Percentiles rank a stretch among this genome's conserved stretches.
These are phyloP conservation scores for Choloepus didactylus DNA, from an alignment of 2,797 vertebrate genomes.

Conservation along the genomic window DNA sequence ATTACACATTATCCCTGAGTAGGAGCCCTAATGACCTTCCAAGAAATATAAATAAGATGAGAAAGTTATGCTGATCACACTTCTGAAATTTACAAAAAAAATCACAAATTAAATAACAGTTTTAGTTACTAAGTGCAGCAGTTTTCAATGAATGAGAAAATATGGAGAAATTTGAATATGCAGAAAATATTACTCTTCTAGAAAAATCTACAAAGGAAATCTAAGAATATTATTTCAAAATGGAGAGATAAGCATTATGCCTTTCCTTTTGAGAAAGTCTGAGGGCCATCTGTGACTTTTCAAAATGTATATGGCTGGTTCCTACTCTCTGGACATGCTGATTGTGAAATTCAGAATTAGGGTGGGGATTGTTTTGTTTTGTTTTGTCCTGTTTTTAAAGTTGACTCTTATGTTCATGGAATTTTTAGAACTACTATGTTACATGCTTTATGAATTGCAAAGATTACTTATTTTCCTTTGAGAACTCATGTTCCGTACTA, in stretches of 20 bases:
- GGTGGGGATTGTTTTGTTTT: neutral
- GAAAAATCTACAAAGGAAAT: slow-evolving; percentile 4
- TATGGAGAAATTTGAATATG: neutral
- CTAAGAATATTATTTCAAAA: neutral
- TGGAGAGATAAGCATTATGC: neutral
- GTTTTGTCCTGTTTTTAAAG: neutral
- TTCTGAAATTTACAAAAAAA: neutral
- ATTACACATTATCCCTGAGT: neutral
- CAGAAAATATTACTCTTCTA: neutral
- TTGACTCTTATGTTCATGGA: neutral
- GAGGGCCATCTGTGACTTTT: neutral
- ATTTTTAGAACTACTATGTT: slow-evolving; percentile 39
- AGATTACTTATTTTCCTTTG: neutral
- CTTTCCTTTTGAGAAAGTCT: neutral
- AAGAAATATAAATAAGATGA: slow-evolving; percentile 44
- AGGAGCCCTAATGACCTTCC: slow-evolving; percentile 41
- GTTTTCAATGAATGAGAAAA: slow-evolving; percentile 3
- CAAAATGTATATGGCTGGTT: neutral
- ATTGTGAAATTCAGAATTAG: neutral
- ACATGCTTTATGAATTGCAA: slow-evolving; percentile 12
- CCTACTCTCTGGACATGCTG: neutral
- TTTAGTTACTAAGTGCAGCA: slow-evolving; percentile 1
- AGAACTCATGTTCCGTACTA: neutral
- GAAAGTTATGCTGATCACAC: neutral
- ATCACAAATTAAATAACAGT: neutral